These are phyloP conservation scores for Dendrocincla fuliginosa DNA, from an alignment of 2,797 vertebrate species.

Conservation along the genomic window DNA sequence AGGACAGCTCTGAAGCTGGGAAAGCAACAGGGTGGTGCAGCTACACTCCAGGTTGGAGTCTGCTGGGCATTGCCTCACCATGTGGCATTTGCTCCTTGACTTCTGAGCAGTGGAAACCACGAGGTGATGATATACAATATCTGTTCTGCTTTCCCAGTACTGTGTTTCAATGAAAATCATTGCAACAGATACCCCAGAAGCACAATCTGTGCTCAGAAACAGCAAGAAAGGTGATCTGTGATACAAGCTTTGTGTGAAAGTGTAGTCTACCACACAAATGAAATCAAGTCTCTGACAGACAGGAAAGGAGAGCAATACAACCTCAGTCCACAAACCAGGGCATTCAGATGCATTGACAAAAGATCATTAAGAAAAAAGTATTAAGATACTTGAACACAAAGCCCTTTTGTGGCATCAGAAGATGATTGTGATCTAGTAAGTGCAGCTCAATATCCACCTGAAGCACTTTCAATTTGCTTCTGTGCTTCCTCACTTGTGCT, in stretches of 20 bases:
- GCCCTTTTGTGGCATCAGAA: constrained; percentile 43
- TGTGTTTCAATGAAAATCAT: not conserved
- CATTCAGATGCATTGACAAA: constrained; percentile 26
- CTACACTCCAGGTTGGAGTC: not conserved
- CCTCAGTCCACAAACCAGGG: not conserved
- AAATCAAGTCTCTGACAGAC: constrained; percentile 8
- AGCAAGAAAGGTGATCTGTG: constrained; percentile 35
- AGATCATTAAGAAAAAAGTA: not conserved
- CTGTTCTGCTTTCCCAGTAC: not conserved
- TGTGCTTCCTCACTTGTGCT: not conserved
- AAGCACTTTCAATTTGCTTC: not conserved
- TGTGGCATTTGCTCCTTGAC: not conserved
- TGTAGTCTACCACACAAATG: not conserved
- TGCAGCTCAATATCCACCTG: constrained; percentile 24
- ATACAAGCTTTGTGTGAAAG: constrained; percentile 30
- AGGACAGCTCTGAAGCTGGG: not conserved
- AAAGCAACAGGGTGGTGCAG: not conserved
- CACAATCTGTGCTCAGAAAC: constrained; percentile 13
- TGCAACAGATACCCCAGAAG: constrained; percentile 47
- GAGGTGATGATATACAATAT: not conserved
- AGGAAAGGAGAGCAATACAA: constrained; percentile 29
- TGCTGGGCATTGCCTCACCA: not conserved
- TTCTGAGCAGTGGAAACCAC: not conserved
- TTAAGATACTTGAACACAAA: constrained; percentile 24
- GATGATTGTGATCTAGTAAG: constrained; percentile 41